Conservation (phyloP, 1,140 invertebrate genomes). For the Cherax quadricarinatus region DNA sequence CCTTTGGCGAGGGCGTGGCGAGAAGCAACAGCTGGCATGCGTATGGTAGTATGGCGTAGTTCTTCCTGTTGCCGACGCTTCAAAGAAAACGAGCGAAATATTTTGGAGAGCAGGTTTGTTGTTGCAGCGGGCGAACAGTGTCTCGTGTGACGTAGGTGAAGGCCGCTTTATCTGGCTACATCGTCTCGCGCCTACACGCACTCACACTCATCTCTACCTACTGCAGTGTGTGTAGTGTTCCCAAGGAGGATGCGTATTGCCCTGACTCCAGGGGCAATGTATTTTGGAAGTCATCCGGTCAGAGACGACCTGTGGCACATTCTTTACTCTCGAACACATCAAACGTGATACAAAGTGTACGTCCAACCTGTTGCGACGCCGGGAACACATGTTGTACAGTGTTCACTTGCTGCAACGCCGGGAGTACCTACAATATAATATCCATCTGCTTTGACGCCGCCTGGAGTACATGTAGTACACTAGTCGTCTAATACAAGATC, state of each 20-base stretch:
- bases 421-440: not conserved
- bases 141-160: not conserved
- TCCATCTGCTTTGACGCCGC: not conserved
- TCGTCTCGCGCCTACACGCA: not conserved
- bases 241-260: not conserved
- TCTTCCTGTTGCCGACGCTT: not conserved
- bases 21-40: not conserved
- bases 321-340: not conserved
- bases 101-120: not conserved
- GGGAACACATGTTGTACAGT: not conserved
- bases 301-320: not conserved
- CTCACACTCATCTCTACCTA: not conserved
- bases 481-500: not conserved
- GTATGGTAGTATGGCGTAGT: not conserved
- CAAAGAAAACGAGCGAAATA: constrained; percentile 7
- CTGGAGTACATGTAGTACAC: not conserved
- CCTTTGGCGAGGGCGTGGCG: not conserved
- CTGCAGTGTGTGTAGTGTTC: not conserved
- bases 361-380: too few species aligned
- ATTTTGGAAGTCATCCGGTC: not conserved
- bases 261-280: not conserved
- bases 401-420: not conserved
- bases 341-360: not conserved
- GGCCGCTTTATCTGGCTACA: not conserved
- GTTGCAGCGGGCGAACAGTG: not conserved